Percentiles rank a stretch among this genome's conserved stretches.
phyloP scores from a whole-genome alignment of 2,888 invertebrate genomes.

The Lumbricus terrestris region DNA sequence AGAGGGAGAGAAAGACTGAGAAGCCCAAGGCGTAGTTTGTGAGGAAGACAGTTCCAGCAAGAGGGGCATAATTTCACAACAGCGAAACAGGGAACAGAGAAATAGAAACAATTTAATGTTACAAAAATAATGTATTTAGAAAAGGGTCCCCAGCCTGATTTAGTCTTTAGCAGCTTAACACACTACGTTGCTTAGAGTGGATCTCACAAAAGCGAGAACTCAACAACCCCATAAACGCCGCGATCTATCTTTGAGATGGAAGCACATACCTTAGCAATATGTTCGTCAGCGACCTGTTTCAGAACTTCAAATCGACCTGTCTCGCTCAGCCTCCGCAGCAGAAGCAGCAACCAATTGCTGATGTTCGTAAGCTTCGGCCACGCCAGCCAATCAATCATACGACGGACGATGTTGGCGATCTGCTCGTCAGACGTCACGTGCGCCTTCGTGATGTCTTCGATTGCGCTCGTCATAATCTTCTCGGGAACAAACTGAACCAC shows the following conservation, averaged over 20 bases:
- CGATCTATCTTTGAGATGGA: not conserved
- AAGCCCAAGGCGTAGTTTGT: too few relatives aligned
- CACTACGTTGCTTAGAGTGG: too few relatives aligned
- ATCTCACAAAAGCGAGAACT: not conserved
- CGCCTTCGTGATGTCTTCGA: not conserved
- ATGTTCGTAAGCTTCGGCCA: not conserved
- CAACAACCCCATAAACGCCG: not conserved
- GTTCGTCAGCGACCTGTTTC: not conserved
- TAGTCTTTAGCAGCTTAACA: too few relatives aligned
- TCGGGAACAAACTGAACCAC: not conserved
- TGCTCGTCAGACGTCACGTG: not conserved
- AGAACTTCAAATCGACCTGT: not conserved
- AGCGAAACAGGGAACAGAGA: too few relatives aligned
- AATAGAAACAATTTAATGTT: too few relatives aligned
- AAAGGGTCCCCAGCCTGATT: too few relatives aligned
- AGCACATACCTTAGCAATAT: not conserved
- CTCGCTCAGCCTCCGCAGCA: not conserved
- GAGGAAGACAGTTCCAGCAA: too few relatives aligned
- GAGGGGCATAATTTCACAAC: too few relatives aligned
- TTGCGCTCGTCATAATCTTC: not conserved
- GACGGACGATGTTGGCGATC: not conserved
- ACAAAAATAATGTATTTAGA: too few relatives aligned
- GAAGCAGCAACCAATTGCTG: not conserved
- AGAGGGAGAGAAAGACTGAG: too few relatives aligned
- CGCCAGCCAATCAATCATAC: not conserved